A percentile compares a stretch with the other conserved stretches of the same genome.
These are phyloP conservation scores for Cavia porcellus DNA, from an alignment of 2,113 vertebrate species.

Conservation along the genomic window DNA sequence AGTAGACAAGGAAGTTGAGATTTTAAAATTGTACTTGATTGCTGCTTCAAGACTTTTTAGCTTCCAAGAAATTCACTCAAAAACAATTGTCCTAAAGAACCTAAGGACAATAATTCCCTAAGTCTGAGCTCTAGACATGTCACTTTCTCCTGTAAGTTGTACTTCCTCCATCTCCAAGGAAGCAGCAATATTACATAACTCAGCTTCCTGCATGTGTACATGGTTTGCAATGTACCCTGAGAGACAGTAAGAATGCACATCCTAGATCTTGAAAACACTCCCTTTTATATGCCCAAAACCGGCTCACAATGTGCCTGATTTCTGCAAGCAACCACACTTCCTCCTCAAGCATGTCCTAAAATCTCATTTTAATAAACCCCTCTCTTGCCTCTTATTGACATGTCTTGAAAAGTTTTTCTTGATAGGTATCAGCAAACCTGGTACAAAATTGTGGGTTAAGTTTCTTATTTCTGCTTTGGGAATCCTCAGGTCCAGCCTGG, in stretches of 20 bases:
- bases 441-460: too few relatives aligned
- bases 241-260: not conserved
- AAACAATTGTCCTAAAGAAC: not conserved
- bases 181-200: not conserved
- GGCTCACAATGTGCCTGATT: too few relatives aligned
- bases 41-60: not conserved
- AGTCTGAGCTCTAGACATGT: not conserved
- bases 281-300: too few relatives aligned
- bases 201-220: not conserved
- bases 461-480: not conserved
- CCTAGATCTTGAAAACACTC: too few relatives aligned
- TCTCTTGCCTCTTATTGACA: too few relatives aligned
- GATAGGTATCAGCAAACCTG: too few relatives aligned
- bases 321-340: too few relatives aligned
- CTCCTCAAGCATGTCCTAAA: too few relatives aligned
- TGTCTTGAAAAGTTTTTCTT: too few relatives aligned
- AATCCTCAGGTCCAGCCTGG: not conserved
- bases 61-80: not conserved
- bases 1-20: not conserved
- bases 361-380: too few relatives aligned
- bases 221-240: not conserved
- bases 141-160: not conserved
- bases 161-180: not conserved
- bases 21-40: not conserved
- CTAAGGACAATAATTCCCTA: not conserved